Evolutionary conservation across 2,888 invertebrate species (phyloP), one percentile per base, ranked within the genome.

Genomic region (Miltochrista miniata): DNA sequence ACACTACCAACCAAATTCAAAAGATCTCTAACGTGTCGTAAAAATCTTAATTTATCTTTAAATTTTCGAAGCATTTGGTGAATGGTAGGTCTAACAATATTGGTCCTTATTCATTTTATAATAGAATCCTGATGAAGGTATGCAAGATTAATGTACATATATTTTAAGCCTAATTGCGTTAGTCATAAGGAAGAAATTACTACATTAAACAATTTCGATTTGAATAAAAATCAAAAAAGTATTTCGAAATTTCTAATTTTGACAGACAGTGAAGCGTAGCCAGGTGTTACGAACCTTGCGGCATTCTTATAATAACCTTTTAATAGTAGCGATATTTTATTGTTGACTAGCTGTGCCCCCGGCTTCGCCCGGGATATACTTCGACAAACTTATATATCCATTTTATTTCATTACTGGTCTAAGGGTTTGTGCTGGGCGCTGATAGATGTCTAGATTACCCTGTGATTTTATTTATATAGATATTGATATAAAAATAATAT

Each of bases 211-310:
- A 45, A 42, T 60, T 60, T 39, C 48, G 54, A 46, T 58, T 63
- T 65, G 56, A 53, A 63, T 61, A 49, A 49, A 70, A 68, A 73
- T 74, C 64, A 61, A 66, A 4, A 68, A 67, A 60, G 51, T 54
- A 10, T 33, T 45, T 54, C 49, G 49, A 67, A 67, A 64, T 73
- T 71, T 74, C 68, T 64, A 66, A 55, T 69, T 70, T 67, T 73
- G 70, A 72, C 65, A 62, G 62, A 62, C 68, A 75, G 78, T 74
- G 64, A 62, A 72, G 59, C 62, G 64, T 64, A 45, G 49, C 73
- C 77, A 74, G 73, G 72, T 73, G 71, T 63, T 54, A 45, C 34
- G 51, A 63, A 63, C 54, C 51, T 61, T 54, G 13, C 48, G 52
- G 41, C 24, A 41, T 61, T 57, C 59, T 49, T 61, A 40, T 44